phyloP scores from a whole-genome alignment of 2,888 invertebrate species.

The Agrochola macilenta region DNA sequence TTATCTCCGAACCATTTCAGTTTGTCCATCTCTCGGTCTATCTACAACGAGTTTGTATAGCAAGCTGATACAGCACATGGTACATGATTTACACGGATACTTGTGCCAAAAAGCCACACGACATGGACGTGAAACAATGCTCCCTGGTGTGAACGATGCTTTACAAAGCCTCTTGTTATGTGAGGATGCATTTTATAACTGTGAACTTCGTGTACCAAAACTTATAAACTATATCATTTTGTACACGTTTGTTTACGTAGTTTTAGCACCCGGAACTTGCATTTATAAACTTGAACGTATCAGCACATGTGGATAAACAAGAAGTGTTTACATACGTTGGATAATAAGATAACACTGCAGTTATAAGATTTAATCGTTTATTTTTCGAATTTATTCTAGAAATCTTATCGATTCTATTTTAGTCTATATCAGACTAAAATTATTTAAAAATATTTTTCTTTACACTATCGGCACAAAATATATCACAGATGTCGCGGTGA shows the following conservation, averaged over 20 bases:
- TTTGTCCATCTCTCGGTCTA: not conserved
- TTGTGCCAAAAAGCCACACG: constrained; percentile 34
- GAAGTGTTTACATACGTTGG: not conserved
- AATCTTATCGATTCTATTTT: not conserved
- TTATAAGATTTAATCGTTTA: not conserved
- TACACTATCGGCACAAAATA: no score
- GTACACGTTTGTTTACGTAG: not conserved
- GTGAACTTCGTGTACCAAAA: constrained; percentile 7
- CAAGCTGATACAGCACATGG: constrained; percentile 15
- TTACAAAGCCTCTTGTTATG: constrained; percentile 21
- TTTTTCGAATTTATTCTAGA: not conserved
- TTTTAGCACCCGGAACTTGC: not conserved
- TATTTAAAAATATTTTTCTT: not conserved
- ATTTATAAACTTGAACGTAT: not conserved
- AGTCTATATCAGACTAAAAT: not conserved
- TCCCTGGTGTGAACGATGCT: constrained; percentile 41
- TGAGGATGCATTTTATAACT: constrained; percentile 7
- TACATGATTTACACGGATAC: constrained; percentile 47
- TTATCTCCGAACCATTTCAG: not conserved
- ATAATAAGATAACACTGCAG: not conserved
- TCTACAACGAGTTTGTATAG: not conserved
- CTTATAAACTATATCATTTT: not conserved
- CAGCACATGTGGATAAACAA: not conserved
- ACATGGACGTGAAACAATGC: constrained; percentile 44
- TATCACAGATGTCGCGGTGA: not conserved